phyloP scores from a whole-genome alignment of 2,797 vertebrate genomes.

The Helicolenus hilgendorfi region DNA sequence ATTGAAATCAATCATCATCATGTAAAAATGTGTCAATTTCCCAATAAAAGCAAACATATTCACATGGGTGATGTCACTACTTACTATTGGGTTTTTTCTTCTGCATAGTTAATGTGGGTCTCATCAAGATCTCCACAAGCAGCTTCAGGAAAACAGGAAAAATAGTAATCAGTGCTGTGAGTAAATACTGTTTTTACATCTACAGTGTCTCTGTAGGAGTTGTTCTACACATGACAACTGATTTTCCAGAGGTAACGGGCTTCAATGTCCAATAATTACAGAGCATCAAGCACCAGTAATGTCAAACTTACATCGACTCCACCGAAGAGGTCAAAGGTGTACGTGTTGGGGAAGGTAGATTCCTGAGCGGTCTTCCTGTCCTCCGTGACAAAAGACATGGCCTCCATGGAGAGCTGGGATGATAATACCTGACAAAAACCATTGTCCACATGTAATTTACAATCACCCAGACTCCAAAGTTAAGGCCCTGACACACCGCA shows the following conservation, averaged over 20 bases:
- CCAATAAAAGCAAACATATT: not conserved
- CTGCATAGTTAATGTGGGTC: constrained; percentile 96
- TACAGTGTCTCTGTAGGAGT: not conserved
- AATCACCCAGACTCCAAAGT: not conserved
- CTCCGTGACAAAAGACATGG: constrained; percentile 98
- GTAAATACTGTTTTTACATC: not conserved
- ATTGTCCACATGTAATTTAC: not conserved
- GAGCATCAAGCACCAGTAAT: not conserved
- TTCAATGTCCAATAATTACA: not conserved
- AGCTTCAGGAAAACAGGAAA: constrained; percentile 86
- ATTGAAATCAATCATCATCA: not conserved
- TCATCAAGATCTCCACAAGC: constrained; percentile 98
- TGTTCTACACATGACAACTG: not conserved
- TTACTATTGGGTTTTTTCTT: constrained; percentile 97
- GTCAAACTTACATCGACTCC: constrained; percentile 96
- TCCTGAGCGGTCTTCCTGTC: constrained; percentile 96
- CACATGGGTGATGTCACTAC: constrained; percentile 51
- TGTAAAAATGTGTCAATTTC: not conserved
- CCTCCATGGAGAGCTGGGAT: constrained; percentile 98
- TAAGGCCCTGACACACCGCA: not conserved
- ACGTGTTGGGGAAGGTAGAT: constrained; percentile 95
- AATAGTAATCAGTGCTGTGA: not conserved
- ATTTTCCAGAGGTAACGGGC: not conserved
- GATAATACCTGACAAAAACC: constrained; percentile 92
- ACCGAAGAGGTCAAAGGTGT: constrained; percentile 98